Evolutionary conservation across 2,888 invertebrate genomes (phyloP).

Genomic region (Anthoptus insignis): DNA sequence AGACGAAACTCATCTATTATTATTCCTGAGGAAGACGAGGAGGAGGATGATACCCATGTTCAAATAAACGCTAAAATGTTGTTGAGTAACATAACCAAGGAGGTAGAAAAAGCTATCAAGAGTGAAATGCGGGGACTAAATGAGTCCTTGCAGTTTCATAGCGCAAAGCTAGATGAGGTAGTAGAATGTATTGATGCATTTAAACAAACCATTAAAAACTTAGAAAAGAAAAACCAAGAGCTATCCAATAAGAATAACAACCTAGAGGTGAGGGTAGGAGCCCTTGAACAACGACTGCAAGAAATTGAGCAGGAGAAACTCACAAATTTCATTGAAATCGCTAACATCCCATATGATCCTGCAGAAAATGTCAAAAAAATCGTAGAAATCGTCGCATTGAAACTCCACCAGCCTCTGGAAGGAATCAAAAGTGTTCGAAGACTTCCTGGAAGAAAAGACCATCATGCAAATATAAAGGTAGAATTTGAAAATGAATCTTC

Average conservation of each 20-base stretch:
- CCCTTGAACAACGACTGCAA: conserved; percentile 16
- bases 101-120: conserved; percentile 14
- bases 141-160: conserved; percentile 10
- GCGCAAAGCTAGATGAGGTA: conserved; percentile 21
- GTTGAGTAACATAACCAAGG: conserved; percentile 1
- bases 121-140: conserved; percentile 2
- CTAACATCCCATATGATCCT: conserved; percentile 10
- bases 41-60: not conserved
- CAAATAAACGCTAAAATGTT: not conserved
- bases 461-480: conserved; percentile 9
- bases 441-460: conserved; percentile 4
- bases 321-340: conserved; percentile 15
- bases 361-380: conserved; percentile 7
- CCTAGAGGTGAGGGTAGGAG: conserved; percentile 21
- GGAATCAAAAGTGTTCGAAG: conserved; percentile 1
- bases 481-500: not conserved
- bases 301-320: conserved; percentile 23
- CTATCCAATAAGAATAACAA: conserved; percentile 24
- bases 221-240: conserved; percentile 23
- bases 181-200: conserved; percentile 8
- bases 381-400: not conserved
- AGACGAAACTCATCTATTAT: conserved; percentile 11
- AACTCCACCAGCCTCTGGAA: not conserved
- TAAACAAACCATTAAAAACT: not conserved
- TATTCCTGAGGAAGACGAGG: not conserved